A percentile compares a stretch with the other conserved stretches of the same genome.
These are phyloP conservation scores for Papilio polytes DNA, from an alignment of 1,140 invertebrate species.

Conservation along the genomic window DNA sequence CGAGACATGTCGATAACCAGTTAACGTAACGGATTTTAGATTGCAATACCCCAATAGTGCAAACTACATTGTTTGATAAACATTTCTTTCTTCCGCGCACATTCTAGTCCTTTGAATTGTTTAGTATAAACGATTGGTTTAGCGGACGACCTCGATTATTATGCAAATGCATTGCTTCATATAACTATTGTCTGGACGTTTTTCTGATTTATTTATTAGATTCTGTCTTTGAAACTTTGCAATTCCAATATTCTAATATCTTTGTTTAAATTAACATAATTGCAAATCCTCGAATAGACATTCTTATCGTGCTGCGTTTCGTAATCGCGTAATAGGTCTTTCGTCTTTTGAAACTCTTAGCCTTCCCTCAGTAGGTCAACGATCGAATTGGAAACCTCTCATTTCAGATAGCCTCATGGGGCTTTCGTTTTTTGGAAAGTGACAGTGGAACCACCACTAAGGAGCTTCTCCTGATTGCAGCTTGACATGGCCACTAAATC, in stretches of 20 bases:
- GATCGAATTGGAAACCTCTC: constrained; percentile 82
- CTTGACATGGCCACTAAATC: constrained; percentile 83
- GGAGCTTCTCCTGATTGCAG: constrained; percentile 83
- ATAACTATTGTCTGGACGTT: constrained; percentile 10
- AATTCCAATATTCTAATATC: constrained; percentile 18
- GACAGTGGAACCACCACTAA: constrained; percentile 78
- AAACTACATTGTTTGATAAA: constrained; percentile 36
- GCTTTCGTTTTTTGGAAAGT: constrained; percentile 76
- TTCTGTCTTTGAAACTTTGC: neutral
- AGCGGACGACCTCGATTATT: constrained; percentile 20
- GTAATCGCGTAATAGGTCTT: constrained; percentile 22
- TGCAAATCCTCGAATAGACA: neutral
- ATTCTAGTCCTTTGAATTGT: constrained; percentile 36
- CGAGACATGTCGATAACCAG: neutral
- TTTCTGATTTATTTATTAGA: constrained; percentile 19
- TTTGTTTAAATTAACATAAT: constrained; percentile 9
- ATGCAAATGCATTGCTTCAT: constrained; percentile 27
- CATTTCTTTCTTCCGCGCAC: constrained; percentile 35
- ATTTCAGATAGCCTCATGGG: constrained; percentile 81
- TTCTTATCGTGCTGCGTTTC: constrained; percentile 33
- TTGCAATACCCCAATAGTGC: constrained; percentile 25
- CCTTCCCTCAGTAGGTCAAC: constrained; percentile 67
- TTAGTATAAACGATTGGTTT: constrained; percentile 12
- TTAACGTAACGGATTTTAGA: constrained; percentile 17
- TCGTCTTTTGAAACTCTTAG: constrained; percentile 27